Conservation (phyloP, 2,888 invertebrate genomes). For the Xiphydria camelus region DNA sequence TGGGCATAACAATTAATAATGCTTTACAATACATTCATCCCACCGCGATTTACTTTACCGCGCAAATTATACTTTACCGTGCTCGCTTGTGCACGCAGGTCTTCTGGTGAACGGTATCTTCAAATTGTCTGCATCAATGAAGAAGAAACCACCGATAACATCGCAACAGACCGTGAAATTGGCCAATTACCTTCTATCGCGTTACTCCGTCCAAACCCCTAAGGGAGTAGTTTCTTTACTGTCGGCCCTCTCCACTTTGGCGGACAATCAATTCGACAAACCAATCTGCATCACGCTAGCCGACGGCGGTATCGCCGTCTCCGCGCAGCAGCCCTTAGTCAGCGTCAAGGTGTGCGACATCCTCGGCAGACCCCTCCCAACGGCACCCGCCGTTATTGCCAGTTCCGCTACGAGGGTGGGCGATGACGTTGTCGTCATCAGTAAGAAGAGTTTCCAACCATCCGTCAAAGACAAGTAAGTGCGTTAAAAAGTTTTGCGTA, state of each 20-base stretch:
- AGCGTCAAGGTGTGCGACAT: constrained; percentile 75
- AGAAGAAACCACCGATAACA: constrained; percentile 71
- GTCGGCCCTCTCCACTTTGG: constrained; percentile 73
- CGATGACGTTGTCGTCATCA: constrained; percentile 76
- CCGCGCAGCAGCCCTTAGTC: constrained; percentile 73
- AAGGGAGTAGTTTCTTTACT: constrained; percentile 82
- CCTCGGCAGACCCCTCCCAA: constrained; percentile 71
- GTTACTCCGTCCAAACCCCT: constrained; percentile 84
- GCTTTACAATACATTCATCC: constrained; percentile 39
- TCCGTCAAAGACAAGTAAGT: constrained; percentile 53
- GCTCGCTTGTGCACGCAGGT: constrained; percentile 49
- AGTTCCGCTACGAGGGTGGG: constrained; percentile 74
- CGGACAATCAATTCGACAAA: constrained; percentile 68
- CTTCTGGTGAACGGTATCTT: constrained; percentile 67
- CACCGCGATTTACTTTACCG: constrained; percentile 23
- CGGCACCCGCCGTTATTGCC: constrained; percentile 70
- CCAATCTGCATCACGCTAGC: constrained; percentile 83
- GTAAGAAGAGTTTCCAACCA: constrained; percentile 62
- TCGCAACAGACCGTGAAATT: constrained; percentile 85
- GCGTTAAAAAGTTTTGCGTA: no score
- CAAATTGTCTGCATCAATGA: constrained; percentile 65
- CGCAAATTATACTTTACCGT: not conserved
- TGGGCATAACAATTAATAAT: constrained; percentile 21
- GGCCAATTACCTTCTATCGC: constrained; percentile 84
- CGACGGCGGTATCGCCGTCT: constrained; percentile 74